Evolutionary conservation across 92 coral and sea anemone genomes (phyloP), one percentile per base, ranked within the genome.

Genomic region (Paramuricea clavata): DNA sequence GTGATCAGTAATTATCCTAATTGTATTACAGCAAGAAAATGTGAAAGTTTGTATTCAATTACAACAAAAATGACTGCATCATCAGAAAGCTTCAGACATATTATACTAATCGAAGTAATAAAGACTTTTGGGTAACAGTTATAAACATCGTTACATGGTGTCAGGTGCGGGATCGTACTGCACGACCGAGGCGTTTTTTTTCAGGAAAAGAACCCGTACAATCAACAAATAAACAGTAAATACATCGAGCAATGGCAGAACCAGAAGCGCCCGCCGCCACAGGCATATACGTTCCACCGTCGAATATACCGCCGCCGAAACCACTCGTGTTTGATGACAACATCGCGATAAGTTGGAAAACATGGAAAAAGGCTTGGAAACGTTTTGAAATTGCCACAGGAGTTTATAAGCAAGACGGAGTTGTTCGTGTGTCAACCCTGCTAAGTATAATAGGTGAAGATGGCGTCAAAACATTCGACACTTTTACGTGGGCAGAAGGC

Each of bases 281-380:
- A n/a, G n/a, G n/a, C n/a, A 77, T 59, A 42, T 85, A 80, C 19
- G 27, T 89, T 19, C 92, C 92, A n/a, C 89, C 87, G 15, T 41
- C 61, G 43, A 85, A 89, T 70, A 64, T 90, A 49, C 93, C 93
- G 80, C 87, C 90, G 27, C 90, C 93, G 59, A 90, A 90, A 86
- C 87, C 90, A 49, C 85, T 90, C 25, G 74, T 86, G 6, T 76
- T 90, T 2, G 93, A 90, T 86, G 93, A 86, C 31, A 90, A 90
- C 42, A 83, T 90, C 2, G 90, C 92, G 30, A 89, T 30, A 16
- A 85, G 57, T 42, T 89, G 92, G 89, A 89, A 84, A 60, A 84
- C 86, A n/a, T 85, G 92, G 89, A 89, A 85, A 57, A 89, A 89
- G 60, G 87, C 68, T 17, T 85, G 92, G 92, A 78, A 78, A 36